Base-by-base conservation (phyloP, 2,888 invertebrate genomes). In the Brachypalpus laphriformis region DNA sequence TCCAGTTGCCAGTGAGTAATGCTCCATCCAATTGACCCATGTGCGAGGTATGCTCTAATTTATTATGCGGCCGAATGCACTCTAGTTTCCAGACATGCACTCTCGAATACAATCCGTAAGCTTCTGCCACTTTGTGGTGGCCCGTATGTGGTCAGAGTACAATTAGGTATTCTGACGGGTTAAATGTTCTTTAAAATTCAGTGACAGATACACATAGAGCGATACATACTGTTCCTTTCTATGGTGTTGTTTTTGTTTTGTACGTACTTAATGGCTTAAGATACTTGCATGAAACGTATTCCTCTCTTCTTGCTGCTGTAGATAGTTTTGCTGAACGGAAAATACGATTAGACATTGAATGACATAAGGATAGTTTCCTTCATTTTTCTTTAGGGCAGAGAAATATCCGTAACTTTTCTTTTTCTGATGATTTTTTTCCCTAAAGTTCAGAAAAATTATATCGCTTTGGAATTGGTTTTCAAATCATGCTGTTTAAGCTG, bases 31-130 rank as follows among this genome's bases (percentile, higher is more conserved):
- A 68, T 61, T 70, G 61, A 77, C 68, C 76, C 61, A 77, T 77
- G 59, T 77, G 76, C 76, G 51, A 59, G 42, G 34, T 45, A 9
- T 54, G 49, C 34, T 45, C 61, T 54, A 77, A 77, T 70, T 70
- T 77, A 70, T 70, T 42, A 70, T 77, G 68, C 59, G 76, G 51
- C 61, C 22, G 51, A 42, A 61, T 70, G 45, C 59, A 77, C 68
- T 68, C 51, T 31, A 70, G 20, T 68, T 51, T 49, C 5, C 34
- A 76, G 66, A 59, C 59, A 66, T 59, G 37, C 45, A 75, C 66
- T 66, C n/a, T 18, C 40, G 25, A 47, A 56, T 31, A 22, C 22
- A 47, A 28, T 57, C 37, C 20, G 47, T 56, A 56, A 45, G 57
- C 47, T 28, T 25, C 57, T 75, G 49, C 22, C 31, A 47, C 49